Evolutionary conservation across 2,888 invertebrate genomes (phyloP), one percentile per base, ranked within the genome.

Genomic region (Bruchidius siliquastri): DNA sequence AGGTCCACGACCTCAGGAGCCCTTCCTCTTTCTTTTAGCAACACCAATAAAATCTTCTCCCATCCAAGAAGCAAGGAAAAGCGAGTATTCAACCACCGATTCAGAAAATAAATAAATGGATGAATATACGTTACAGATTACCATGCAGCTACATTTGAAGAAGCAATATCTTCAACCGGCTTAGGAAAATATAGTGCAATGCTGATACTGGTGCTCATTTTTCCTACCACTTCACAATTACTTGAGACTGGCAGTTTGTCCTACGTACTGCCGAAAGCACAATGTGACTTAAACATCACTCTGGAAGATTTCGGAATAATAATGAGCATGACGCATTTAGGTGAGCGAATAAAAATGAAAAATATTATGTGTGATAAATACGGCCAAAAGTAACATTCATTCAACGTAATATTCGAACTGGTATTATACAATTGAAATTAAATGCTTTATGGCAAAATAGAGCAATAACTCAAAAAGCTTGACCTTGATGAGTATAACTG

Each of bases 221-320:
- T 92, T 0, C 90, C 90, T 26, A 90, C 90, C 80, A 90, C 91
- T 87, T 89, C 91, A 10, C 88, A 90, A 20, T 89, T 92, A 21
- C 92, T 92, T 73, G 92, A 93, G 81, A 91, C 92, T 76, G 91
- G 92, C 73, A 90, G 92, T 0, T 89, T 91, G 77, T 91, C 93
- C 0, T 94, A 91, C 83, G 90, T 93, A 80, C 87, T 94, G 82
- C 93, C 94, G 0, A 89, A 90, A 66, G 92, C 93, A 0, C 91
- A 93, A 83, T 94, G 94, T 80, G 92, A 93, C 80, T 89, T 94
- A 80, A 85, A 90, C 67, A 87, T 94, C 49, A 89, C 90, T 0
- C 85, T 92, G 20, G 82, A 92, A 66, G 90, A 92, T 72, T 93
- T 93, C 88, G 94, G 94, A 2, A 87, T 91, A 0, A 85, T 94